Conservation (phyloP, 2,888 invertebrate genomes). For the Ectobius pallidus region DNA sequence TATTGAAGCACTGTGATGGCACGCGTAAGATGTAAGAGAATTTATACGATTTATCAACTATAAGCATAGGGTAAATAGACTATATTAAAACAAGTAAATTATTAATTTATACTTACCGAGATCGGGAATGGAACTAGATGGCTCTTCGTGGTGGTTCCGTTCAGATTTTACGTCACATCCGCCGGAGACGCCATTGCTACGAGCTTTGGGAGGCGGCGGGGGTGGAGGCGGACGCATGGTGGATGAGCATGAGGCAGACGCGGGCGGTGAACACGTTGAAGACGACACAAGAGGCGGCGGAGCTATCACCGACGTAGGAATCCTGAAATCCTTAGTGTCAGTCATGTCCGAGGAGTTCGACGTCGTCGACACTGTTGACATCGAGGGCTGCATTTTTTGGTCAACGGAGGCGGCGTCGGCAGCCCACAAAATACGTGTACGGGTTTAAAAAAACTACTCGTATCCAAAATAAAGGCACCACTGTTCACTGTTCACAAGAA, state of each 20-base stretch:
- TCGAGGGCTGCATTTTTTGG: constrained; percentile 18
- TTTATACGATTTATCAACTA: too few species aligned
- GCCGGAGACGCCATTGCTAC: neutral
- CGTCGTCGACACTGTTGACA: constrained; percentile 30
- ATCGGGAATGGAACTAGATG: constrained; percentile 87
- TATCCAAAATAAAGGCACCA: too few species aligned
- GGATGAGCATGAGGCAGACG: constrained; percentile 48
- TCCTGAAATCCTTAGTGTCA: constrained; percentile 58
- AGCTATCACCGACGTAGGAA: constrained; percentile 53
- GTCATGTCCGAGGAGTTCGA: constrained; percentile 50
- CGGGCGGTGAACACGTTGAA: constrained; percentile 39
- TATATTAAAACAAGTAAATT: too few species aligned
- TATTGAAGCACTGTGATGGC: too few species aligned
- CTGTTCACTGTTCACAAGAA: too few species aligned
- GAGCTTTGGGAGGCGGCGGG: constrained; percentile 31
- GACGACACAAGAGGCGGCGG: constrained; percentile 38
- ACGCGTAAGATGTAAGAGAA: too few species aligned
- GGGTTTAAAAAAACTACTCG: too few species aligned
- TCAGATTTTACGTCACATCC: constrained; percentile 44
- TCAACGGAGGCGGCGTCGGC: neutral
- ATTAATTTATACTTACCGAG: constrained; percentile 68
- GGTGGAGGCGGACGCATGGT: constrained; percentile 42
- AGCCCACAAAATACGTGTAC: too few species aligned
- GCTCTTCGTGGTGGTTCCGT: constrained; percentile 65
- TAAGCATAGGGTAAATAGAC: too few species aligned